Base-by-base conservation (phyloP, 1,140 invertebrate species). In the Habropoda laboriosa region DNA sequence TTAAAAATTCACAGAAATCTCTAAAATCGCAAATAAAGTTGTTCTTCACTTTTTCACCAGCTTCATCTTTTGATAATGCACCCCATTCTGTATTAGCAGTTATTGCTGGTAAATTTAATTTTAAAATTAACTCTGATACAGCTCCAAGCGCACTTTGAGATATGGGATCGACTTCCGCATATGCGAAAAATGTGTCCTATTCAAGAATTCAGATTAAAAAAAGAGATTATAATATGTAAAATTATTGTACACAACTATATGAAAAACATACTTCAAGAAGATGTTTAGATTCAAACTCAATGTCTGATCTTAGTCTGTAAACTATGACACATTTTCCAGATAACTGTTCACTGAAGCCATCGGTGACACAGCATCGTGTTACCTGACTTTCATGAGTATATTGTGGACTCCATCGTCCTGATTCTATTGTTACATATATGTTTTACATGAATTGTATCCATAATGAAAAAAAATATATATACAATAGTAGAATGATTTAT, bases 21-120 rank as follows among this genome's bases (percentile, higher is more conserved):
- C 89, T 89, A 80, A 95, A 94, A 80, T 94, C 94, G 58, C 92
- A 93, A 47, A 95, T 91, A 82, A 95, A 95, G 85, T 94, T 92
- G 13, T 93, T 85, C 66, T 93, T 93, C 42, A 93, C 90, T 77
- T 87, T 90, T 47, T 88, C 82, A 24, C 92, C 93, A 21, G 78
- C 72, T 74, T 93, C 92, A 13, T 89, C 92, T 71, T 94, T 93
- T n/a, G 90, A 89, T 12, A 94, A 87, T 68, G 94, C 91, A 30
- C 94, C 94, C 93, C 94, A 95, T n/a, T 94, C 91, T 42, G 89
- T 92, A 16, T 92, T 92, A 7, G 86, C 86, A 53, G 88, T 87
- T 38, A 95, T 84, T 5, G 92, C 91, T 45, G 92, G 93, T 61
- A 90, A 89, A 27, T 94, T 88, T n/a, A 94, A 86, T 58, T 92